Base-by-base conservation (phyloP, 2,113 vertebrate genomes). In the Phrynosoma platyrhinos region DNA sequence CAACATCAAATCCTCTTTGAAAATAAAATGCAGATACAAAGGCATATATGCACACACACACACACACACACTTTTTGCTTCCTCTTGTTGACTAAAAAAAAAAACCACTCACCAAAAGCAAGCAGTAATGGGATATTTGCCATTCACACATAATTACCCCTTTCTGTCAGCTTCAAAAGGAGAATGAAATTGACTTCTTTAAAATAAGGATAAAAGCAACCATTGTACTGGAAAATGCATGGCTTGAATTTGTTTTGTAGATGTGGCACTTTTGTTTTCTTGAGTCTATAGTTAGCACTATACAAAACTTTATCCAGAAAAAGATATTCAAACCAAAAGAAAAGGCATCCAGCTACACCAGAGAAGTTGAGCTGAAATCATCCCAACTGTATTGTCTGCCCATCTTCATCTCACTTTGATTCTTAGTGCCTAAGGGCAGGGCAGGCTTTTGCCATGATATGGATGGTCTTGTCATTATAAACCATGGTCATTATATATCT, bases 121-220 rank as follows among this genome's bases (percentile, higher is more conserved):
- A 80, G 77, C 68, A 58, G 71, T 80, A 72, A 81, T 25, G 40
- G 1, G 3, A 83, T 2, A 71, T 91, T 91, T 83, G 85, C 9
- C 2, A 84, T 82, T 87, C 62, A 90, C 0, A 82, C 53, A 72
- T 76, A 87, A 83, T 80, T 7, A 83, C 32, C 2, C 8, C 85
- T 81, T 90, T 90, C 18, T 80, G 55, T 77, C 27, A 81, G 36
- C 2, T 82, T 91, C 25, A 90, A n/a, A 90, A 91, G 4, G 85
- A 88, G 89, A 75, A 20, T 58, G 75, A 83, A 10, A 23, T 88
- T 71, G 66, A 4, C 62, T 83, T 82, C 23, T 71, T 85, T 30
- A 74, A 72, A 42, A 80, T 79, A 84, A 83, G 0, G 5, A 75
- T 25, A 6, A 58, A 9, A 80, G 80, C 79, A 64, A 58, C 0